Evolutionary conservation across 2,113 vertebrate species (phyloP), one percentile per base, ranked within the genome.

Genomic region (Hemiprocne comata): DNA sequence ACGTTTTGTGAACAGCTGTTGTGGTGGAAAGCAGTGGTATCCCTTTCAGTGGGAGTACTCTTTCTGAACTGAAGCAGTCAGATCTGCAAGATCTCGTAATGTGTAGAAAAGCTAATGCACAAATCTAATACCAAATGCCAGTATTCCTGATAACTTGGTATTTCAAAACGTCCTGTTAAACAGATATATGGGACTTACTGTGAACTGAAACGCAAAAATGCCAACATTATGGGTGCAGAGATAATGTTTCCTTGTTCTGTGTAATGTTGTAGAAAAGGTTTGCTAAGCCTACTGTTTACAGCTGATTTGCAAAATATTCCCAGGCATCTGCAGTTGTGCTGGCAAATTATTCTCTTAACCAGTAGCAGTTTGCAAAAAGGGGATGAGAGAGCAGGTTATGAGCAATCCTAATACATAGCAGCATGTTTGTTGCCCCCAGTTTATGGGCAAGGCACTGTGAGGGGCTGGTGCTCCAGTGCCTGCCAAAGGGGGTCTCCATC

Each of bases 241-340:
- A 75, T 90, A 40, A 70, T 53, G 38, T 60, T 91, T 82, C 31
- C 80, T 74, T 71, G 13, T 67, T 61, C 55, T 4, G 8, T 33
- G 53, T 60, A 25, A 57, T 48, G 44, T 75, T 48, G 44, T 75
- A 75, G 83, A 67, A 93, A 77, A 65, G 53, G 23, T 88, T 93
- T 77, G 38, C 40, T 64, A 61, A 89, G 46, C 73, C 60, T 93
- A 2, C 85, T 71, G 82, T 80, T 94, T 48, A 36, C 69, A 78
- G 36, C 25, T 84, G 65, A 72, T 84, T 81, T 8, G 9, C 61
- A 69, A 40, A 87, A 46, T 65, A 54, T 90, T 93, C 90, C 50
- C 79, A 85, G 85, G 88, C 90, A 61, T 82, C 85, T 89, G 79
- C 76, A 79, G 84, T 90, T 91, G 61, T 44, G 28, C 84, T 87